Percentiles rank a stretch among this genome's conserved stretches.
These are phyloP conservation scores for Thymelicus acteon DNA, from an alignment of 2,888 invertebrate species.

Conservation along the genomic window DNA sequence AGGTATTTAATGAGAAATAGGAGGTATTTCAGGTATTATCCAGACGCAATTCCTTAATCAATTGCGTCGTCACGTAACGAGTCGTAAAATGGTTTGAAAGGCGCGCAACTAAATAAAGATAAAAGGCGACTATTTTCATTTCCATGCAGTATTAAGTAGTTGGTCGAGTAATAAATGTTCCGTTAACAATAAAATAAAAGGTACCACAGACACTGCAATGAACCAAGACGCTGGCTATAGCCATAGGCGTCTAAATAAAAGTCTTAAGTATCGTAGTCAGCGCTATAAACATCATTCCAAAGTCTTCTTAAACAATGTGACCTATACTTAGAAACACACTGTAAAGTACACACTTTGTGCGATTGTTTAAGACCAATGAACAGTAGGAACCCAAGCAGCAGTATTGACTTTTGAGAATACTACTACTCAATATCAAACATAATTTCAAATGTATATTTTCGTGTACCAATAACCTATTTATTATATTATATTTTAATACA, in stretches of 20 bases:
- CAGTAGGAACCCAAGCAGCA: too few relatives aligned
- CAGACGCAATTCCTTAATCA: conserved; percentile 15
- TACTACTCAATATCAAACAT: neutral
- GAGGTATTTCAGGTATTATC: neutral
- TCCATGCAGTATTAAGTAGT: conserved; percentile 52
- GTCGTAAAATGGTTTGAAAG: conserved; percentile 27
- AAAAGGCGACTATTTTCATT: conserved; percentile 50
- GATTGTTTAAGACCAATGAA: too few relatives aligned
- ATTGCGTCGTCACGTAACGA: conserved; percentile 29
- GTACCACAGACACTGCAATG: conserved; percentile 23
- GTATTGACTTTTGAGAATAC: too few relatives aligned
- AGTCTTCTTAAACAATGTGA: conserved; percentile 19
- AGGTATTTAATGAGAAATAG: neutral
- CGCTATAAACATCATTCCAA: conserved; percentile 17
- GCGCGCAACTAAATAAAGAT: conserved; percentile 18
- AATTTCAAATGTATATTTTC: neutral
- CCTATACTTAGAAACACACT: neutral
- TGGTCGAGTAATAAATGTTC: conserved; percentile 55
- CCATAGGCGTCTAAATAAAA: conserved; percentile 32
- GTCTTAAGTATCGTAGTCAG: conserved; percentile 16
- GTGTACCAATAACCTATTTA: too few relatives aligned
- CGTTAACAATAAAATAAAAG: conserved; percentile 58
- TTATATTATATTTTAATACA: too few relatives aligned
- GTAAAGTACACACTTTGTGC: too few relatives aligned
- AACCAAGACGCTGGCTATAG: conserved; percentile 29